Conservation (phyloP, 2,113 vertebrate genomes). For the Phaethornis superciliosus region DNA sequence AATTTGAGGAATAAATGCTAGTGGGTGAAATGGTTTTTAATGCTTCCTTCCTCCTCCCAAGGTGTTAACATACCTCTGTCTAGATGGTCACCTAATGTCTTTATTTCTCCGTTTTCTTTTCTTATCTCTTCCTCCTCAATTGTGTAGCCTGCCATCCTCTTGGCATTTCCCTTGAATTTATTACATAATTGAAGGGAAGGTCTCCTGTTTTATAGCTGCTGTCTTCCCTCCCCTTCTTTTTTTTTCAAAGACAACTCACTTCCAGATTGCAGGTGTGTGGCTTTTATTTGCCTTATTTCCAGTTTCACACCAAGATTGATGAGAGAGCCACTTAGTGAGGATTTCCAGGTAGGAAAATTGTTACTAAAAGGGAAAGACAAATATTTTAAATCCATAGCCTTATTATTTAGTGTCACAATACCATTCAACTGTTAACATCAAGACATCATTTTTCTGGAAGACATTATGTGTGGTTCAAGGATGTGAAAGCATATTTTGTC, state of each 20-base stretch:
- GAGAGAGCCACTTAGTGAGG: not conserved
- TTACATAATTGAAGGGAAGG: conserved; percentile 43
- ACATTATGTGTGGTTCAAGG: not conserved
- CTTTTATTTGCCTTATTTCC: conserved; percentile 11
- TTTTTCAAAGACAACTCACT: conserved; percentile 49
- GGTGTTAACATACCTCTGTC: conserved; percentile 10
- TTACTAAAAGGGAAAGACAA: not conserved
- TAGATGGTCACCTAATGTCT: conserved; percentile 46
- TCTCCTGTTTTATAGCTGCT: conserved; percentile 38
- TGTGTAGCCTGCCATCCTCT: not conserved
- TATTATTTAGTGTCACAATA: conserved; percentile 3
- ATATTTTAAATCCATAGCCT: not conserved
- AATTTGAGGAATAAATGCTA: conserved; percentile 55
- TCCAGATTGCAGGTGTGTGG: conserved; percentile 36
- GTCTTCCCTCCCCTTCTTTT: not conserved
- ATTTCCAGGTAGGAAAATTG: not conserved
- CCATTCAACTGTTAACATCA: not conserved
- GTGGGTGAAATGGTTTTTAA: conserved; percentile 22
- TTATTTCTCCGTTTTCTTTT: conserved; percentile 55
- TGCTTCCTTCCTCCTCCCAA: conserved; percentile 49
- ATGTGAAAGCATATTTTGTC: not conserved
- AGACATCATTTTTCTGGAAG: not conserved
- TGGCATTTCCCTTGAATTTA: conserved; percentile 62
- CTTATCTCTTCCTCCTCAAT: conserved; percentile 28
- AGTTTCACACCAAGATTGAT: conserved; percentile 38